phyloP scores from a whole-genome alignment of 2,888 invertebrate genomes.

The Caenorhabditis sulstoni region DNA sequence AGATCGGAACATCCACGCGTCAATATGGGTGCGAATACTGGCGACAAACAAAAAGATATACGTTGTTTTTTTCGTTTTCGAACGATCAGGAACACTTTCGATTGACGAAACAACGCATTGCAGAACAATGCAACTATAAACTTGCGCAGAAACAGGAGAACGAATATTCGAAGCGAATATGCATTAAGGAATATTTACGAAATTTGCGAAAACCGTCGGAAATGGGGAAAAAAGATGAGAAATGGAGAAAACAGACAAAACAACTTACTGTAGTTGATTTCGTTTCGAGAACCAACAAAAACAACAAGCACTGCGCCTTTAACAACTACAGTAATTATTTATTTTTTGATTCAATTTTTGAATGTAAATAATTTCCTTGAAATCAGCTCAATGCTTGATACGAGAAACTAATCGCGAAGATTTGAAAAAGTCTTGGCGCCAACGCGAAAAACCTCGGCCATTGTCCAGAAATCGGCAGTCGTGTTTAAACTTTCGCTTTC shows the following conservation, averaged over 20 bases:
- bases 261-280: neutral
- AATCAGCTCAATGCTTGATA: too few species aligned
- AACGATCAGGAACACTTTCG: neutral
- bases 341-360: neutral
- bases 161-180: too few species aligned
- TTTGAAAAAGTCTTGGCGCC: too few species aligned
- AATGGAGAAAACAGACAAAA: neutral
- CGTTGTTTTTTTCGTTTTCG: neutral
- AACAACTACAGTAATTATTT: neutral
- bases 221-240: neutral
- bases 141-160: neutral
- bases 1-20: constrained; percentile 1
- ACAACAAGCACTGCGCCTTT: neutral
- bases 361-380: too few species aligned
- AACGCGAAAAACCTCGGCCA: too few species aligned
- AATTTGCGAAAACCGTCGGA: too few species aligned
- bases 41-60: constrained; percentile 7
- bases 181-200: too few species aligned
- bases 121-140: neutral
- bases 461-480: too few species aligned
- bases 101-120: too few species aligned
- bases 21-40: constrained; percentile 2
- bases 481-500: too few species aligned
- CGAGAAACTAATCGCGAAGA: too few species aligned
- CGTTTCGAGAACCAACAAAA: too few species aligned